Percentiles rank a stretch among this genome's conserved stretches.
These are phyloP conservation scores for Hedychridium roseum DNA, from an alignment of 2,888 invertebrate genomes.

Conservation along the genomic window DNA sequence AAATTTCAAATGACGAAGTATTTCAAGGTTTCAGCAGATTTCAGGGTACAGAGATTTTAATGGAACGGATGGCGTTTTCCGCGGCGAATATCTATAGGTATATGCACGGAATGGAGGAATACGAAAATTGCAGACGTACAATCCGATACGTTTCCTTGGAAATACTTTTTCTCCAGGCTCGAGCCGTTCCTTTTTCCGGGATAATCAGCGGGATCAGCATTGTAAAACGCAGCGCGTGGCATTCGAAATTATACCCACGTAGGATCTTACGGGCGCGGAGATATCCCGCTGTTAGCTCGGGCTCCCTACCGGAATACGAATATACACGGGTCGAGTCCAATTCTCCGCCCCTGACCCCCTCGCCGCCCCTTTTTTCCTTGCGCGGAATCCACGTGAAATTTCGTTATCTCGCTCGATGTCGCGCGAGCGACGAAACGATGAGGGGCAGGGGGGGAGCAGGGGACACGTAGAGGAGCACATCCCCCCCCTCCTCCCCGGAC, in stretches of 20 bases:
- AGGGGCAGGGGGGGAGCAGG: conserved; percentile 5
- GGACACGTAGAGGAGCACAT: conserved; percentile 7
- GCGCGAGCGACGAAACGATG: conserved; percentile 25
- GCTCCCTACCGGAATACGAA: too few relatives aligned
- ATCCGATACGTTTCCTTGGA: neutral
- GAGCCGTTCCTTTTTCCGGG: neutral
- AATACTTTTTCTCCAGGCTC: neutral
- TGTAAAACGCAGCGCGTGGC: conserved; percentile 1
- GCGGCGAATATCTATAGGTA: too few relatives aligned
- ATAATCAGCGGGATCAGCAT: neutral
- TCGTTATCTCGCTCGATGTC: conserved; percentile 42
- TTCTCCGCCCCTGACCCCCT: too few relatives aligned
- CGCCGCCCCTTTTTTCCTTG: conserved; percentile 33
- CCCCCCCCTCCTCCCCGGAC: too few relatives aligned
- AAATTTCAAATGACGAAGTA: too few relatives aligned
- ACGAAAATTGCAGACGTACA: too few relatives aligned
- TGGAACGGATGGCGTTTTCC: too few relatives aligned
- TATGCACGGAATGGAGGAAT: too few relatives aligned
- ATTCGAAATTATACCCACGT: conserved; percentile 2
- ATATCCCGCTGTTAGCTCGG: neutral
- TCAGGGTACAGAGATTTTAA: too few relatives aligned
- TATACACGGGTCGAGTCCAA: too few relatives aligned
- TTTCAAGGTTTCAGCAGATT: too few relatives aligned
- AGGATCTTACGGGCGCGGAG: conserved; percentile 10
- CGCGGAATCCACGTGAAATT: conserved; percentile 29